These are phyloP conservation scores for Drosophila sp. DNA, from an alignment of 1,140 invertebrate genomes.

Conservation along the genomic window DNA sequence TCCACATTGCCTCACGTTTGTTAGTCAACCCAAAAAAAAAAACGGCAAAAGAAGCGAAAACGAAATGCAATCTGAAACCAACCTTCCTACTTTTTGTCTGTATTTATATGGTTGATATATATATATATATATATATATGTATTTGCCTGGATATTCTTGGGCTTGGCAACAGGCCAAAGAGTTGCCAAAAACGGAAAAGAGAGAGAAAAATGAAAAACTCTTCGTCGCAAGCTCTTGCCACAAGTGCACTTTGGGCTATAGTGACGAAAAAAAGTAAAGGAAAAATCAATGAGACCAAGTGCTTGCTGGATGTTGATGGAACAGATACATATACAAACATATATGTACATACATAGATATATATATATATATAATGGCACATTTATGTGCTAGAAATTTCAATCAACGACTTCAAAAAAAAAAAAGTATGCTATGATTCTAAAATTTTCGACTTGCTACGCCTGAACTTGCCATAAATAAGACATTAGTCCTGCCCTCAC, in stretches of 20 bases:
- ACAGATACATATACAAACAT: not conserved
- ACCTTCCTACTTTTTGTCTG: constrained; percentile 34
- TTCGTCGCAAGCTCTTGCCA: constrained; percentile 21
- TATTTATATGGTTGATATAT: constrained; percentile 54
- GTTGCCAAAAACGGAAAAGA: not conserved
- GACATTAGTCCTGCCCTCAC: constrained; percentile 14
- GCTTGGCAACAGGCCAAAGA: constrained; percentile 47
- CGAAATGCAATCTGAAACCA: constrained; percentile 20
- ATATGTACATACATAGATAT: not conserved
- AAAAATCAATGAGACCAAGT: constrained; percentile 59
- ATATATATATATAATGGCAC: not conserved
- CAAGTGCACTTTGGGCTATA: constrained; percentile 41
- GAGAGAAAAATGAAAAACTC: not conserved
- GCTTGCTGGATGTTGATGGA: constrained; percentile 26
- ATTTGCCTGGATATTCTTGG: constrained; percentile 27
- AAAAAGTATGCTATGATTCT: constrained; percentile 37
- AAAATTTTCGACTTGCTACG: constrained; percentile 1
- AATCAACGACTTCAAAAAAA: not conserved
- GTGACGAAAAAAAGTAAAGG: constrained; percentile 41
- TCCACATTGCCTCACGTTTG: constrained; percentile 25
- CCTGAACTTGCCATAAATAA: constrained; percentile 33
- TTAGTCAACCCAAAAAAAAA: constrained; percentile 24
- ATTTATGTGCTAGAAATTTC: constrained; percentile 11
- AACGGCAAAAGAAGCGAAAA: constrained; percentile 8
- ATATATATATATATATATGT: constrained; percentile 43